Evolutionary conservation across 2,113 vertebrate species (phyloP).

Genomic region (Coreoperca whiteheadi): DNA sequence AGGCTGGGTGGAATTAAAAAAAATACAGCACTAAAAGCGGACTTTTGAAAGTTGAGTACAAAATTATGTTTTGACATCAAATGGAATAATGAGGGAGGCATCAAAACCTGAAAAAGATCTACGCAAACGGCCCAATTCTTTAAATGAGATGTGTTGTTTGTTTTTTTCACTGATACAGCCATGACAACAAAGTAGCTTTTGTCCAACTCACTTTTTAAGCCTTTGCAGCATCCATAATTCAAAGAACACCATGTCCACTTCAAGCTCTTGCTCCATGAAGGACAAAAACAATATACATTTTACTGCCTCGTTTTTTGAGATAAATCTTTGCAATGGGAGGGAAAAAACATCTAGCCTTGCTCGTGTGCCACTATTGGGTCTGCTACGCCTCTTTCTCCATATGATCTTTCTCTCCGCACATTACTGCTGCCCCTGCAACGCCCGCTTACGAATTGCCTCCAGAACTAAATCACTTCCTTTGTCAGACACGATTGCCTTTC

Average conservation of each 20-base stretch:
- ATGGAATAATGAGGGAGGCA: conserved; percentile 64
- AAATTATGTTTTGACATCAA: conserved; percentile 72
- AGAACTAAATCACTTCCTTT: conserved; percentile 83
- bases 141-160: conserved; percentile 60
- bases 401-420: conserved; percentile 69
- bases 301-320: conserved; percentile 43
- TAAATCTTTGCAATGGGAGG: conserved; percentile 50
- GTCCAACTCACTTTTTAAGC: conserved; percentile 46
- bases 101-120: conserved; percentile 57
- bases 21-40: conserved; percentile 23
- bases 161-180: conserved; percentile 51
- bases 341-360: conserved; percentile 32
- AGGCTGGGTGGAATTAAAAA: conserved; percentile 30
- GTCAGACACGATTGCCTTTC: conserved; percentile 78
- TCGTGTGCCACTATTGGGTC: conserved; percentile 57
- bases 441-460: conserved; percentile 67
- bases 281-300: conserved; percentile 58
- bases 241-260: conserved; percentile 58
- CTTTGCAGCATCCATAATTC: conserved; percentile 44
- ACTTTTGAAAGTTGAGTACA: conserved; percentile 62
- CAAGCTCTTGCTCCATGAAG: conserved; percentile 42
- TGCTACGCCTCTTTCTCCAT: conserved; percentile 60
- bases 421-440: conserved; percentile 67
- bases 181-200: conserved; percentile 46
- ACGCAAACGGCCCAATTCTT: conserved; percentile 41